A percentile compares a stretch with the other conserved stretches of the same genome.
Evolutionary conservation across 2,888 invertebrate genomes (phyloP).

Genomic region (Girardia tigrina): DNA sequence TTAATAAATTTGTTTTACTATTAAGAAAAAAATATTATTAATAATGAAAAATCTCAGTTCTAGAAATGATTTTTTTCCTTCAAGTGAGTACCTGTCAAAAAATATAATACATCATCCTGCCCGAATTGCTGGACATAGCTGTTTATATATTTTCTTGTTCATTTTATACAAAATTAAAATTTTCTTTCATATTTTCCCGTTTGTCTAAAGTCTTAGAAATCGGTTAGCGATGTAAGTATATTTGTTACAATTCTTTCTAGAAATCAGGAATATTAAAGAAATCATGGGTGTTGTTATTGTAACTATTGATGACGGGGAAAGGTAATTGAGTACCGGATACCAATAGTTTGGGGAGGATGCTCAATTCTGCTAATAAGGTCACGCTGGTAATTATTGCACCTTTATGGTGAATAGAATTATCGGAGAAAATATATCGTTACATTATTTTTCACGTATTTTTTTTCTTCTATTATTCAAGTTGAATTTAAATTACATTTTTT

Average conservation of each 20-base stretch:
- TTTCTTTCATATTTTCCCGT: no score
- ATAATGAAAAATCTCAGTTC: background rate
- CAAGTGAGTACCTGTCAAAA: background rate
- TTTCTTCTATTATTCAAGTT: background rate
- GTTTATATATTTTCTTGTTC: no score
- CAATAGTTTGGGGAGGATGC: background rate
- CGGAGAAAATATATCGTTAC: no score
- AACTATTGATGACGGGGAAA: background rate
- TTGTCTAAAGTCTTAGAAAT: no score
- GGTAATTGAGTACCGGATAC: background rate
- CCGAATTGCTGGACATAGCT: slow-evolving; percentile 2
- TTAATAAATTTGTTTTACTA: no score
- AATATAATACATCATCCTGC: background rate
- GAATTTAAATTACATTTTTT: background rate
- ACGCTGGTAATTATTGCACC: slow-evolving; percentile 7
- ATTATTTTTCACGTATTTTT: no score
- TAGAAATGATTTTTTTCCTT: background rate
- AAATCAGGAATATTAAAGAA: no score
- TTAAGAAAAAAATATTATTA: background rate
- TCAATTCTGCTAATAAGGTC: slow-evolving; percentile 1
- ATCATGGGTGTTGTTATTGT: background rate
- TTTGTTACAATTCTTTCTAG: no score
- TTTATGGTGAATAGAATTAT: background rate
- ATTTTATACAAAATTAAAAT: no score
- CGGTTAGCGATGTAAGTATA: no score